Conservation (phyloP, 2,113 vertebrate genomes). For the Scomber scombrus region DNA sequence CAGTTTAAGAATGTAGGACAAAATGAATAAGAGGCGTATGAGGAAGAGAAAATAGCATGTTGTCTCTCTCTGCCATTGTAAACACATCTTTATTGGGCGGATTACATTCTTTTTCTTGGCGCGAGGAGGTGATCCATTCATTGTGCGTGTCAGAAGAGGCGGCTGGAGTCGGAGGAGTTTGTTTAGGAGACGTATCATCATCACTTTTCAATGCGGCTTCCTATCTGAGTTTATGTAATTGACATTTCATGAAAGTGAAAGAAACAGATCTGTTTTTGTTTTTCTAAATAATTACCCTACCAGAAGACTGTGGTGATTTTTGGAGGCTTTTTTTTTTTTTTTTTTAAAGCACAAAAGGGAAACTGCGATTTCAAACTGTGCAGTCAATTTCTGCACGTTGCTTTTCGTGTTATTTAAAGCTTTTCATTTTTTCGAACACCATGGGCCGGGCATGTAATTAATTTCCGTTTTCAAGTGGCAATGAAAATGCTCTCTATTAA, state of each 20-base stretch:
- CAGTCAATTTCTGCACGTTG: constrained; percentile 15
- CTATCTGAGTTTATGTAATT: constrained; percentile 4
- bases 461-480: constrained; percentile 33
- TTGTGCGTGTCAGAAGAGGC: constrained; percentile 34
- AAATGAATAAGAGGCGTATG: constrained; percentile 25
- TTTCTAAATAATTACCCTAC: constrained; percentile 42
- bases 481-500: constrained; percentile 26
- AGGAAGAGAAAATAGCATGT: constrained; percentile 49
- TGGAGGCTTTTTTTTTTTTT: background rate
- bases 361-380: constrained; percentile 42
- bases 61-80: constrained; percentile 39
- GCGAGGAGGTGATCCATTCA: constrained; percentile 15
- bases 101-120: constrained; percentile 11
- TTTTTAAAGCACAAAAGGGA: constrained; percentile 21
- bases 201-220: background rate
- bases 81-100: constrained; percentile 41
- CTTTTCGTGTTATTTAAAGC: constrained; percentile 45
- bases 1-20: constrained; percentile 49
- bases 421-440: constrained; percentile 26
- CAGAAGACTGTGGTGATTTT: constrained; percentile 21
- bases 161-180: constrained; percentile 29
- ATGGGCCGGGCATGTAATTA: constrained; percentile 26
- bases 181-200: constrained; percentile 23
- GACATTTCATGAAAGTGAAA: constrained; percentile 7
- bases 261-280: constrained; percentile 6